These are phyloP conservation scores for Zaprionus ghesquierei DNA, from an alignment of 1,140 invertebrate genomes.

Conservation along the genomic window DNA sequence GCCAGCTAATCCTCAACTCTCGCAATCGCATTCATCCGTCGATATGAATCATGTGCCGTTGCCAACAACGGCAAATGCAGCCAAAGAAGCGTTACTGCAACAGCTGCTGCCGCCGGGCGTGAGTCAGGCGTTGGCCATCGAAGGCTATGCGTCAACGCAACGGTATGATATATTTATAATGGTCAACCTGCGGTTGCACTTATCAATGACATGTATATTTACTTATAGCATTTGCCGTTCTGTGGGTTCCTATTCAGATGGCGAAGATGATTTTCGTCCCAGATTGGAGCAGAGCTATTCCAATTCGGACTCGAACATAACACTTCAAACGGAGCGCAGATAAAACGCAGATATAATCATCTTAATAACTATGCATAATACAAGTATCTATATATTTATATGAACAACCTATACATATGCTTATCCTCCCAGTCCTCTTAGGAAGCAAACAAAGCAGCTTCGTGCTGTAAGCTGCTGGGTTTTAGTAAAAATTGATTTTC, in stretches of 20 bases:
- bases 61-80: constrained; percentile 56
- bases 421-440: background rate
- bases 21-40: constrained; percentile 73
- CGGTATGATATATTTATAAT: constrained; percentile 38
- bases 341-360: constrained; percentile 47
- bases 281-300: constrained; percentile 64
- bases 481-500: constrained; percentile 22
- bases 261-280: constrained; percentile 65
- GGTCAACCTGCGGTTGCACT: too few species aligned
- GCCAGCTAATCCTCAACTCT: constrained; percentile 43
- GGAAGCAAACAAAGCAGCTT: background rate
- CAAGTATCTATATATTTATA: constrained; percentile 52
- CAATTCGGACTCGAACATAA: constrained; percentile 76
- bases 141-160: constrained; percentile 66
- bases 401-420: constrained; percentile 18
- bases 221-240: constrained; percentile 66
- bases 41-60: constrained; percentile 73
- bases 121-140: constrained; percentile 64
- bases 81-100: constrained; percentile 61
- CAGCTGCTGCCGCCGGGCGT: constrained; percentile 56
- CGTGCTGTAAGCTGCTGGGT: constrained; percentile 4
- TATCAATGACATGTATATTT: background rate
- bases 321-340: constrained; percentile 64
- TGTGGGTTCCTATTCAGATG: constrained; percentile 76
- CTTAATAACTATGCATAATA: constrained; percentile 29